These are phyloP conservation scores for Temnopleurus reevesii DNA, from an alignment of 53 echinoderm and acorn worm genomes.

Conservation along the genomic window DNA sequence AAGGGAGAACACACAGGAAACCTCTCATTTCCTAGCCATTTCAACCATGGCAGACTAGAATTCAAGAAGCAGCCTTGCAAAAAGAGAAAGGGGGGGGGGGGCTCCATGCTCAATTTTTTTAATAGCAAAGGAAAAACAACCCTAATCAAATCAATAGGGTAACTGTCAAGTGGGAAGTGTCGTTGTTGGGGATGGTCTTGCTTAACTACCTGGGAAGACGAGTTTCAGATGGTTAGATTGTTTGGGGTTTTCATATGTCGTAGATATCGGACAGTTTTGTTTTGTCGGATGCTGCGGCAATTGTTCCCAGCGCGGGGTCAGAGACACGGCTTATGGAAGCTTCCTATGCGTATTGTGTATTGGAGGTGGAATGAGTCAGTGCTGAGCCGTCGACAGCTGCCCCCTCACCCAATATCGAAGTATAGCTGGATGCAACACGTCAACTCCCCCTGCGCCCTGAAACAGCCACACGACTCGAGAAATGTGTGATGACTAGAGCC, in stretches of 20 bases:
- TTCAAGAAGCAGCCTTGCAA: slow-evolving; percentile 17
- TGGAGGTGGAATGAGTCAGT: slow-evolving; percentile 40
- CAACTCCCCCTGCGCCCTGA: slow-evolving; percentile 45
- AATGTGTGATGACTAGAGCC: slow-evolving; percentile 56
- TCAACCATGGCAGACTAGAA: slow-evolving; percentile 53
- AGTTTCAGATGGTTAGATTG: neutral
- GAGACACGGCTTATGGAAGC: slow-evolving; percentile 18
- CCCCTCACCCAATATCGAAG: slow-evolving; percentile 11
- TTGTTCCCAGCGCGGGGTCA: neutral
- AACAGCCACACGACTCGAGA: slow-evolving; percentile 27
- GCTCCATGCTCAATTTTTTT: slow-evolving; percentile 19
- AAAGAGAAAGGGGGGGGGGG: slow-evolving; percentile 36
- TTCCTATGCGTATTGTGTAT: slow-evolving; percentile 30
- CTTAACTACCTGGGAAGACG: neutral
- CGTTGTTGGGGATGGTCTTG: neutral
- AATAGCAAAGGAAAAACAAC: slow-evolving; percentile 42
- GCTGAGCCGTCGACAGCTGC: slow-evolving; percentile 45
- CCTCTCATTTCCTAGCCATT: slow-evolving; percentile 54
- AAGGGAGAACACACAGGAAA: slow-evolving; percentile 45
- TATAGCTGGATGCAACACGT: neutral
- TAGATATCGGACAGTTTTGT: neutral
- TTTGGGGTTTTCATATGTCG: neutral
- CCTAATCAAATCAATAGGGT: slow-evolving; percentile 47
- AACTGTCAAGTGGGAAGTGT: slow-evolving; percentile 40
- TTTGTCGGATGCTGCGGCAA: neutral